A percentile compares a stretch with the other conserved stretches of the same genome.
Conservation (phyloP, 2,888 invertebrate species). For the Digitonthophagus gazella region DNA sequence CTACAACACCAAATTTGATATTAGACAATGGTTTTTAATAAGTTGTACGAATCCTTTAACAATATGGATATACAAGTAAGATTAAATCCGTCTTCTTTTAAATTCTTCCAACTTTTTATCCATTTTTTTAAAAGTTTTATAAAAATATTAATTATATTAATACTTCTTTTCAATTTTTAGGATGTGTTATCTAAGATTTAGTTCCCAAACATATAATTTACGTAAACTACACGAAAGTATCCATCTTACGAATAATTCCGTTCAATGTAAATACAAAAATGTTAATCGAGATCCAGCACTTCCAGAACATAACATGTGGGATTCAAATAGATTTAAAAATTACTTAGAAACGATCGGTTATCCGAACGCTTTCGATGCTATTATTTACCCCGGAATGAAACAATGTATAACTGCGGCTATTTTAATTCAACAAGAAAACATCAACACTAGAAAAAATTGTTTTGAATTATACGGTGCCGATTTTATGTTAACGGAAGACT, state of each 20-base stretch:
- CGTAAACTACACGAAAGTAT: conserved; percentile 80
- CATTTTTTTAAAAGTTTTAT: conserved; percentile 15
- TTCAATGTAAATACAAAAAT: conserved; percentile 73
- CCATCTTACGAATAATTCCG: conserved; percentile 84
- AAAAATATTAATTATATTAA: not conserved
- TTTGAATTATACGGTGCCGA: conserved; percentile 93
- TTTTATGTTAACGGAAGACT: conserved; percentile 84
- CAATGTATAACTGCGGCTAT: conserved; percentile 78
- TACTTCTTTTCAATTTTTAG: conserved; percentile 38
- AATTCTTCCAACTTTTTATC: conserved; percentile 9
- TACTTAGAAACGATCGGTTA: conserved; percentile 56
- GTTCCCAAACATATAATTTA: conserved; percentile 77
- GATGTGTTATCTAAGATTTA: conserved; percentile 82
- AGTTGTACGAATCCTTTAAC: conserved; percentile 74
- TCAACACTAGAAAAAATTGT: conserved; percentile 67
- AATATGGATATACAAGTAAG: conserved; percentile 80
- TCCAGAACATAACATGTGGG: conserved; percentile 85
- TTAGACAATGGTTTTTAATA: conserved; percentile 85
- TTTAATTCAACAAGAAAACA: conserved; percentile 72
- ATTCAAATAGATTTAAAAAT: conserved; percentile 66
- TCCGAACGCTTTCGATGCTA: conserved; percentile 65
- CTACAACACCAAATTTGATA: conserved; percentile 86
- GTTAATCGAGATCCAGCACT: conserved; percentile 59
- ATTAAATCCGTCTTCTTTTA: conserved; percentile 15
- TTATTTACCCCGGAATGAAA: conserved; percentile 83